Base-by-base conservation (phyloP, 1,140 invertebrate species). In the Pararge aegeria region DNA sequence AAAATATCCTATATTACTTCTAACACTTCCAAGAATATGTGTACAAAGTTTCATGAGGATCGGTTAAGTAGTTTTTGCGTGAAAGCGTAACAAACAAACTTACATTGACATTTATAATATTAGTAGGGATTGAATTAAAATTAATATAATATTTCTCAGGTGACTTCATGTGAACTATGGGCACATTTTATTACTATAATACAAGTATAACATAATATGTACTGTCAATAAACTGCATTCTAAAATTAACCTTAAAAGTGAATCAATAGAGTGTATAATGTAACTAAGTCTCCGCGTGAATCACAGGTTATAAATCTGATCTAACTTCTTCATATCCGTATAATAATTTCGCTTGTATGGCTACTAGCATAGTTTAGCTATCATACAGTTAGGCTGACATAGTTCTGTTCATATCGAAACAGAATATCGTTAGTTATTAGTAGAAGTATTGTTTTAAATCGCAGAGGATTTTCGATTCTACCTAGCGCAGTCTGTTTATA, bases 241-340 rank as follows among this genome's bases (percentile, higher is more conserved):
- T 5, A 18, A 42, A 18, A 16, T 42, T 15, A 18, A 42, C 10
- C 16, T 18, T 42, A 42, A 16, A 7, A 0, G 1, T 16, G 1
- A 6, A 5, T 4, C n/a, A 42, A 0, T 15, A 42, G 13, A 42
- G 13, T 16, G 1, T 18, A 42, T 42, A 42, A 5, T 42, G 1
- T 16, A 42, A 42, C 18, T 5, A 1, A 42, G 5, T 18, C 6
- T 42, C 5, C 2, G 12, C 19, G 44, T 46, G 44, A 46, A 46
- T 46, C 44, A 46, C 44, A 46, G 21, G 38, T 42, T 0, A 46
- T 46, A 46, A 46, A 46, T 46, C 44, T 46, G 21, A 21, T 46
- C 18, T 42, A 21, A 46, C 44, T 46, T 46, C 44, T 19, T 46
- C 13, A 21, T 46, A 46, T 21, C 12, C 19, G 5, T 15, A 16